A percentile compares a stretch with the other conserved stretches of the same genome.
Conservation (phyloP, 1,140 invertebrate genomes). For the Wiebesia pumilae region DNA sequence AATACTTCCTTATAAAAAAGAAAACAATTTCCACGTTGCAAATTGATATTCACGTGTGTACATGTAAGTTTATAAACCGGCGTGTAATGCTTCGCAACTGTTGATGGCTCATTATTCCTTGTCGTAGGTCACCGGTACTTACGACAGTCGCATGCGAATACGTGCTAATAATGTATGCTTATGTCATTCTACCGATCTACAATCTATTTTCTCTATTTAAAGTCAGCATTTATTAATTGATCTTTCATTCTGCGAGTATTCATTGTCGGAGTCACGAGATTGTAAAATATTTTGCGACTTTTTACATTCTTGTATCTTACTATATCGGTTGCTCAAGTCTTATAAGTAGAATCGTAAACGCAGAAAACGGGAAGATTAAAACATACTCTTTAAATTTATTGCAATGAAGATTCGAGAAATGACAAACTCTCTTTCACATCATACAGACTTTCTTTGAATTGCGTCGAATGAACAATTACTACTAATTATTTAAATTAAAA, state of each 20-base stretch:
- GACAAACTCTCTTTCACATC: too few species aligned
- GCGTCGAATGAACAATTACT: too few species aligned
- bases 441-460: too few species aligned
- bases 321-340: too few species aligned
- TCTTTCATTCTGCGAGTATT: not conserved
- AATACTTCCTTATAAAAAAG: not conserved
- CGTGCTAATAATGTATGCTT: conserved; percentile 5
- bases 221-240: not conserved
- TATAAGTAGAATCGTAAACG: not conserved
- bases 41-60: not conserved
- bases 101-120: conserved; percentile 8
- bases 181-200: not conserved
- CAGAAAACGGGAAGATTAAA: too few species aligned
- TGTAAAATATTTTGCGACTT: too few species aligned
- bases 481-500: too few species aligned
- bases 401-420: too few species aligned
- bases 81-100: not conserved
- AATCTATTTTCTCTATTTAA: not conserved
- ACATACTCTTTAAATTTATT: too few species aligned
- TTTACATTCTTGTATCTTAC: not conserved
- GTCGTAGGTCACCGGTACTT: not conserved
- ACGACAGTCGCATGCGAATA: not conserved
- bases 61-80: not conserved
- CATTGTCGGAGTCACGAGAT: too few species aligned
- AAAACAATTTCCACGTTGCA: not conserved